These are phyloP conservation scores for Apamea epomidion DNA, from an alignment of 2,888 invertebrate genomes.

Conservation along the genomic window DNA sequence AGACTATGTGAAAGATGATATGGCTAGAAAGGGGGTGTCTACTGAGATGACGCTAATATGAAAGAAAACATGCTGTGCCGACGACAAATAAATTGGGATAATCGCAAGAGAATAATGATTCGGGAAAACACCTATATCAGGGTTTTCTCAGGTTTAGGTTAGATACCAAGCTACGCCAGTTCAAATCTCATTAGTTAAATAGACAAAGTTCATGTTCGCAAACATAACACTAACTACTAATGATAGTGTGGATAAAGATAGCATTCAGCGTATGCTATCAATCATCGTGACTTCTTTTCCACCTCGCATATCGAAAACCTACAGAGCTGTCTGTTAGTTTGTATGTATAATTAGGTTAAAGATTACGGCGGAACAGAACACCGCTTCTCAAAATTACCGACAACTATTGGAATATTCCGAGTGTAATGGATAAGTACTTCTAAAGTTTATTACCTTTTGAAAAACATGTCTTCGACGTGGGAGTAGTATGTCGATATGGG, in stretches of 20 bases:
- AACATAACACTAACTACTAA: background rate
- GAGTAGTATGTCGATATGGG: background rate
- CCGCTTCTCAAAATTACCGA: background rate
- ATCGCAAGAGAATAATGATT: background rate
- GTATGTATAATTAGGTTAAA: no score
- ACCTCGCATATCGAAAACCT: conserved; percentile 5
- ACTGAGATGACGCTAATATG: background rate
- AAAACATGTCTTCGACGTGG: background rate
- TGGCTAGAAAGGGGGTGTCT: no score
- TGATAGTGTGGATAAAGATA: background rate
- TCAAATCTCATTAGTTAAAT: background rate
- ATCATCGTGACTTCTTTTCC: background rate
- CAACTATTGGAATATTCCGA: background rate
- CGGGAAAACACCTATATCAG: no score
- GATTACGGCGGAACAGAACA: background rate
- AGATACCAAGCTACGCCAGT: no score
- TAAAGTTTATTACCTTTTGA: background rate
- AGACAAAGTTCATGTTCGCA: background rate
- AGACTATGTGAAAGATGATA: no score
- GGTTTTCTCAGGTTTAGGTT: no score
- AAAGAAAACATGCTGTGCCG: no score
- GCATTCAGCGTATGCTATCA: background rate
- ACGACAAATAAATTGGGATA: background rate
- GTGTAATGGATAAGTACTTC: background rate
- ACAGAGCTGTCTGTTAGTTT: background rate